Evolutionary conservation across 2,888 invertebrate genomes (phyloP), one percentile per base, ranked within the genome.

Genomic region (Cataglyphis albicans): DNA sequence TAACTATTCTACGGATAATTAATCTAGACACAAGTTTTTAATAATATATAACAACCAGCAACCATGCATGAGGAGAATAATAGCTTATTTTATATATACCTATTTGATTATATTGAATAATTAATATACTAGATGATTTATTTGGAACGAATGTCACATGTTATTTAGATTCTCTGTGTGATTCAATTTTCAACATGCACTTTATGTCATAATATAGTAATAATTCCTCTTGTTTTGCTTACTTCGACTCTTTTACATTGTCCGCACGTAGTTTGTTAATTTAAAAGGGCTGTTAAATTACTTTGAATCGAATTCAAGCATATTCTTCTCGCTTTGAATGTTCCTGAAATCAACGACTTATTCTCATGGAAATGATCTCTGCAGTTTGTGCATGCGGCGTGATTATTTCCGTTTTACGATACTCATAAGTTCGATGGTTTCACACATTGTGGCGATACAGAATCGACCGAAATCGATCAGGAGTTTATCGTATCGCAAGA

Each of bases 341-440:
- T 35, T 52, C 61, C 70, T 59, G 80, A 81, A 86, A 87, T 87
- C 84, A 86, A 57, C 74, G 84, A 48, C 44, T 52, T 81, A 87
- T 87, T 87, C 86, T 88, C 82, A 86, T 87, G 87, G 72, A 84
- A 88, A 88, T 84, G 70, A 52, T 61, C 48, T 29, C 68, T 84
- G 81, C 81, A 86, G 83, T 78, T 82, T 82, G 83, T 76, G 67
- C 75, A 63, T 81, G 72, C 80, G 70, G 59, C 81, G 67, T 82
- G 83, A 84, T 76, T 74, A 80, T 76, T 88, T 88, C 82, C 81
- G 86, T 83, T 84, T 81, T 61, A 78, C 25, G 5, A 29, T 21
- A 41, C 2, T 9, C 25, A 29, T 29, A n/a, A 25, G 9, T 12
- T 55, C 12, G 41, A 44, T 59, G 10, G 21, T 32, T 52, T 15